phyloP scores from a whole-genome alignment of 92 coral and sea anemone genomes.

The Siderastrea siderea region DNA sequence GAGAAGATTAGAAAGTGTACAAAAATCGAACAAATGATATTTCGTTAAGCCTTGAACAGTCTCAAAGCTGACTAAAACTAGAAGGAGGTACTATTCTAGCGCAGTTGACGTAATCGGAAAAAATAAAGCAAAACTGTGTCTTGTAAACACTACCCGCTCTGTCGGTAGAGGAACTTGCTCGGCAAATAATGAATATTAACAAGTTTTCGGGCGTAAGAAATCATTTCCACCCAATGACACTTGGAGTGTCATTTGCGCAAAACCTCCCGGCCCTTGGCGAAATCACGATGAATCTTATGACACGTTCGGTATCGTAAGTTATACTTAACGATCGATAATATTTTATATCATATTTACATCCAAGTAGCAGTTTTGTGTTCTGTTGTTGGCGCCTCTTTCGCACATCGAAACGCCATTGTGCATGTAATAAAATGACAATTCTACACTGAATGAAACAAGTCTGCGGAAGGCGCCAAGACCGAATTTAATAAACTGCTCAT shows the following conservation, averaged over 20 bases:
- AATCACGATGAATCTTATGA: neutral
- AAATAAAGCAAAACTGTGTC: constrained; percentile 19
- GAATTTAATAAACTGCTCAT: constrained; percentile 71
- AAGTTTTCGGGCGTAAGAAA: constrained; percentile 14
- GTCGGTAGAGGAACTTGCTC: constrained; percentile 73
- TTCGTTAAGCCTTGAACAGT: constrained; percentile 21
- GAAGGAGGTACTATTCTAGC: neutral
- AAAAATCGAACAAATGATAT: constrained; percentile 7
- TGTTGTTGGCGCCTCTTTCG: constrained; percentile 21
- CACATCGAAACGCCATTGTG: constrained; percentile 51
- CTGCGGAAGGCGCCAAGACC: constrained; percentile 81
- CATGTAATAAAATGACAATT: constrained; percentile 75
- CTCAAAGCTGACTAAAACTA: constrained; percentile 17
- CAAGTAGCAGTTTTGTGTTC: neutral
- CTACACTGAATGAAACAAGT: constrained; percentile 68
- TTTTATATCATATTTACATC: neutral
- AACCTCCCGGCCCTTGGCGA: neutral
- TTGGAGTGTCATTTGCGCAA: neutral
- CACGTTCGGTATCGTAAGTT: neutral
- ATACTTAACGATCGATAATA: neutral
- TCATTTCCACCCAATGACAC: constrained; percentile 1
- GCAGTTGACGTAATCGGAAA: constrained; percentile 36
- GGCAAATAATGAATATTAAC: constrained; percentile 85
- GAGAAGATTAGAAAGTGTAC: constrained; percentile 59
- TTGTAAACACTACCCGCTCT: constrained; percentile 57